Percentiles rank a stretch among this genome's conserved stretches.
Evolutionary conservation across 2,888 invertebrate genomes (phyloP).

Genomic region (Spialia ferax): DNA sequence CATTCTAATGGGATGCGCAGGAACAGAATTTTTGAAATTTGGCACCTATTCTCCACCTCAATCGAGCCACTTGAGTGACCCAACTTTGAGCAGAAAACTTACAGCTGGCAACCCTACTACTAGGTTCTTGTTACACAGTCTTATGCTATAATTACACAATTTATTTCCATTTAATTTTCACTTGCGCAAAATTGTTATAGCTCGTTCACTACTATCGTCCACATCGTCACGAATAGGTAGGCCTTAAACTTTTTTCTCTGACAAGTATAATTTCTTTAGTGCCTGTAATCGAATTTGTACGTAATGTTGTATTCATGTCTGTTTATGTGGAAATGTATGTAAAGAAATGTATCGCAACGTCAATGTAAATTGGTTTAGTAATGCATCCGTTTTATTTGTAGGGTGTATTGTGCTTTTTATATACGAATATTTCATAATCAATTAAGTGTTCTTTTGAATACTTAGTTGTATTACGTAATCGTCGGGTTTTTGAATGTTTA

Average conservation of each 20-base stretch:
- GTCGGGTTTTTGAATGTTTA: too few species aligned
- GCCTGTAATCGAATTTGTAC: constrained; percentile 35
- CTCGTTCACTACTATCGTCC: constrained; percentile 9
- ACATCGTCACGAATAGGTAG: constrained; percentile 12
- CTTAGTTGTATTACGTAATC: too few species aligned
- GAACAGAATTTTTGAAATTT: too few species aligned
- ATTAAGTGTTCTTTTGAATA: too few species aligned
- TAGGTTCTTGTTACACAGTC: constrained; percentile 64
- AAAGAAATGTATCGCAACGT: constrained; percentile 17
- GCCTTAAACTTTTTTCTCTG: constrained; percentile 13
- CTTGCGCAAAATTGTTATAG: constrained; percentile 50
- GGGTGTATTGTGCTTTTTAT: not conserved
- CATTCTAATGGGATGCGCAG: too few species aligned
- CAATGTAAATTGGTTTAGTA: constrained; percentile 25
- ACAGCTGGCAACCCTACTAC: constrained; percentile 45
- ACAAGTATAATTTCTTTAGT: constrained; percentile 27
- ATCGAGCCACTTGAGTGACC: too few species aligned
- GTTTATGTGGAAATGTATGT: constrained; percentile 23
- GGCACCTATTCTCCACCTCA: constrained; percentile 7
- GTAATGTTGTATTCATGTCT: constrained; percentile 21
- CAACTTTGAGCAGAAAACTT: constrained; percentile 34
- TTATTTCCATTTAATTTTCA: constrained; percentile 63
- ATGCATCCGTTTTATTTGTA: constrained; percentile 24
- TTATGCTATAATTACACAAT: constrained; percentile 61
- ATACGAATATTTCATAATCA: constrained; percentile 4